Conservation (phyloP, 2,888 invertebrate genomes). For the Agonopterix subpropinquella region DNA sequence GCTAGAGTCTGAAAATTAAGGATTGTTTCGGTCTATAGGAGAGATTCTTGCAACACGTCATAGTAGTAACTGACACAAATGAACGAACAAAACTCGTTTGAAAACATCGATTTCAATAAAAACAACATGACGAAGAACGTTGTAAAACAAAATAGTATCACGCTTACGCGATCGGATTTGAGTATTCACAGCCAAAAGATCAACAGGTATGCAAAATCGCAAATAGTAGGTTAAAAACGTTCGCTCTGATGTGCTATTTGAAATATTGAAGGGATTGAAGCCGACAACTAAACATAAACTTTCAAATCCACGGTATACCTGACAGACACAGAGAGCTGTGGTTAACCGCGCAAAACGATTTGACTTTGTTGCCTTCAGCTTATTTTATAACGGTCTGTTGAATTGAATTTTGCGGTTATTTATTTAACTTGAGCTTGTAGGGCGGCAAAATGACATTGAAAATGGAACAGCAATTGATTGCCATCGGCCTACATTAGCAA, state of each 20-base stretch:
- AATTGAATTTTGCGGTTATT: slow-evolving; percentile 76
- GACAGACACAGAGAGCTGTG: slow-evolving; percentile 58
- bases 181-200: slow-evolving; percentile 25
- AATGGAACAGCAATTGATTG: neutral
- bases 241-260: slow-evolving; percentile 33
- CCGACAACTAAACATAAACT: slow-evolving; percentile 53
- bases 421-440: slow-evolving; percentile 46
- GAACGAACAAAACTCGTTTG: too few relatives aligned
- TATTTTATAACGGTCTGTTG: slow-evolving; percentile 72
- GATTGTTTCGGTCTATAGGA: too few relatives aligned
- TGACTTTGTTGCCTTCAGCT: slow-evolving; percentile 67
- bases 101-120: too few relatives aligned
- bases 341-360: slow-evolving; percentile 72
- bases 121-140: slow-evolving; percentile 14
- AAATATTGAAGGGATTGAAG: slow-evolving; percentile 47
- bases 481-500: too few relatives aligned
- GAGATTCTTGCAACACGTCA: too few relatives aligned
- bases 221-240: slow-evolving; percentile 40
- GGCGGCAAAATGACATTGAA: neutral
- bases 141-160: slow-evolving; percentile 33
- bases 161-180: slow-evolving; percentile 20
- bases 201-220: slow-evolving; percentile 42
- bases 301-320: slow-evolving; percentile 59
- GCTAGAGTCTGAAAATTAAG: too few relatives aligned
- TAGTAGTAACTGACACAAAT: too few relatives aligned